Evolutionary conservation across 2,888 invertebrate genomes (phyloP).

Genomic region (Zaprionus bogoriensis): DNA sequence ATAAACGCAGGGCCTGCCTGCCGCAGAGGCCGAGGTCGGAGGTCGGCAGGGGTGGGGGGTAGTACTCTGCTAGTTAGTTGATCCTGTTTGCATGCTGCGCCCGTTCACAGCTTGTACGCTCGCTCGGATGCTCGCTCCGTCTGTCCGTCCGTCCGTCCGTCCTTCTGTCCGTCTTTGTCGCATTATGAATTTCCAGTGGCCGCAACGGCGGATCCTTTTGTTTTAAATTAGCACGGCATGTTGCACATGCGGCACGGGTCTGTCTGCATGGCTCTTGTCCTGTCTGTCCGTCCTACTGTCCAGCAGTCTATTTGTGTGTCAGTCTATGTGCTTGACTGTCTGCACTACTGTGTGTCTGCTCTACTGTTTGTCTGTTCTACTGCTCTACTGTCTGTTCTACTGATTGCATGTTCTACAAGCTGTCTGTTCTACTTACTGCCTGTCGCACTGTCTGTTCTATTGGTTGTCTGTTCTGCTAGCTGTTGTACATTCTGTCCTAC

Average conservation of each 20-base stretch:
- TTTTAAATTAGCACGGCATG: slow-evolving; percentile 74
- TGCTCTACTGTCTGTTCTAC: not conserved
- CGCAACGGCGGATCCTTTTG: slow-evolving; percentile 65
- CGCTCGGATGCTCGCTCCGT: not conserved
- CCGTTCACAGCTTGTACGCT: slow-evolving; percentile 65
- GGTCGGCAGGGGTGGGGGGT: slow-evolving; percentile 2
- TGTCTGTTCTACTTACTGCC: not conserved
- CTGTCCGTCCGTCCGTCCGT: not conserved
- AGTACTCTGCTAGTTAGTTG: slow-evolving; percentile 53
- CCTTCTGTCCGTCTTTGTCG: slow-evolving; percentile 26
- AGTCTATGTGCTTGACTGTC: not conserved
- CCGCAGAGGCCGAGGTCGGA: not conserved
- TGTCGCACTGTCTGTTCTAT: no score
- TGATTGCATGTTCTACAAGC: no score
- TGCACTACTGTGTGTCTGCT: not conserved
- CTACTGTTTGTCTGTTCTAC: not conserved
- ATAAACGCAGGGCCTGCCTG: slow-evolving; percentile 43
- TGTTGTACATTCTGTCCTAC: no score
- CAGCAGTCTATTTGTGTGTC: not conserved
- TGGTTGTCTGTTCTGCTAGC: no score
- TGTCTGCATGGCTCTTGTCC: slow-evolving; percentile 4
- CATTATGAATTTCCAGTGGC: slow-evolving; percentile 57
- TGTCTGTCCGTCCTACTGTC: not conserved
- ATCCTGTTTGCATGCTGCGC: slow-evolving; percentile 77
- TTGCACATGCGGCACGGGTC: slow-evolving; percentile 64